phyloP scores from a whole-genome alignment of 2,888 invertebrate genomes.

The Aquatica leii region DNA sequence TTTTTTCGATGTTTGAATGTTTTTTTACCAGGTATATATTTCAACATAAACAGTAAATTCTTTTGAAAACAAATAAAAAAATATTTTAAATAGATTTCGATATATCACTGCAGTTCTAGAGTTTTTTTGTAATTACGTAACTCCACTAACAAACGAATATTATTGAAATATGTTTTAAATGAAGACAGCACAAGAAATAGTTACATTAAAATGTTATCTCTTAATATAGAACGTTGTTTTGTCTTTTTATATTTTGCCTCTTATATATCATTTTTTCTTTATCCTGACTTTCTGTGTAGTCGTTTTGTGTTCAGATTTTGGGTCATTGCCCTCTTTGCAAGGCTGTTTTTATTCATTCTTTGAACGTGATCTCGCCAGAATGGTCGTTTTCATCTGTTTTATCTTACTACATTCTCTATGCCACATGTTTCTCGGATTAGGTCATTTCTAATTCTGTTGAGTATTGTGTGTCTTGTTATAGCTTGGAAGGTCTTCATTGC shows the following conservation, averaged over 20 bases:
- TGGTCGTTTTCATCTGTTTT: not conserved
- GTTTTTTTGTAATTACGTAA: too few relatives aligned
- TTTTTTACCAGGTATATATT: too few relatives aligned
- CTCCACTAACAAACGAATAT: too few relatives aligned
- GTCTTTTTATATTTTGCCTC: constrained; percentile 2
- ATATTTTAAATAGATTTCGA: too few relatives aligned
- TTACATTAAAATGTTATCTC: too few relatives aligned
- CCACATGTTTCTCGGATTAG: not conserved
- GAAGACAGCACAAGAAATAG: too few relatives aligned
- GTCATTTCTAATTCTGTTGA: not conserved
- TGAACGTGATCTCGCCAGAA: not conserved
- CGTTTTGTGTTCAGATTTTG: not conserved
- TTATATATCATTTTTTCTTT: not conserved
- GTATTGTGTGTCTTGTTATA: constrained; percentile 6
- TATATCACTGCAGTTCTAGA: too few relatives aligned
- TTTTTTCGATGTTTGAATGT: too few relatives aligned
- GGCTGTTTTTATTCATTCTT: constrained; percentile 1
- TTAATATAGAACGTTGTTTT: not conserved
- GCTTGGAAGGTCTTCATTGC: not conserved
- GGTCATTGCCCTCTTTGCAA: not conserved
- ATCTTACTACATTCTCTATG: constrained; percentile 2
- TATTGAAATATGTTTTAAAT: too few relatives aligned
- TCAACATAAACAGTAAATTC: too few relatives aligned
- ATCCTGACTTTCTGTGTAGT: not conserved
- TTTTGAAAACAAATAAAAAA: too few relatives aligned